Percentiles rank a stretch among this genome's conserved stretches.
Conservation (phyloP, 2,797 vertebrate species). For the Anabacerthia variegaticeps region DNA sequence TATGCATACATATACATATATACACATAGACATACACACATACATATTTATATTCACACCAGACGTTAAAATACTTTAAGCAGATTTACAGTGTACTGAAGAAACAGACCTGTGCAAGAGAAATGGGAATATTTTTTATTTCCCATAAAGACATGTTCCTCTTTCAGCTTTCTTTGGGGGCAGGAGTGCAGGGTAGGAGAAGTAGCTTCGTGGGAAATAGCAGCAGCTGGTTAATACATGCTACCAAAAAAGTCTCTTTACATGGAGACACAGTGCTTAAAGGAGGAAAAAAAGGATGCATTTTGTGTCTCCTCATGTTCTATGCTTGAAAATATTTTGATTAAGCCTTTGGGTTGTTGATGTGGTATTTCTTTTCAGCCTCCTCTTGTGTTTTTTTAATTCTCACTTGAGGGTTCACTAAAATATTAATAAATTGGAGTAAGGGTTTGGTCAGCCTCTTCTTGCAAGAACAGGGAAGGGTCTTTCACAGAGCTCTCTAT, state of each 20-base stretch:
- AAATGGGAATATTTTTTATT: not conserved
- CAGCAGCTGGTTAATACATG: not conserved
- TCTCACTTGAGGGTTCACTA: not conserved
- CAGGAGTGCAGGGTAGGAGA: accelerated
- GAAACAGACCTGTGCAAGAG: not conserved
- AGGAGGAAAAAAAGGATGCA: not conserved
- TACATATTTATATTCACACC: not conserved
- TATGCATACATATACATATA: too few species aligned
- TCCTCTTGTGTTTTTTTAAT: not conserved
- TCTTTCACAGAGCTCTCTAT: not conserved
- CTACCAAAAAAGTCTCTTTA: not conserved
- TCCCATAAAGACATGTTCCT: not conserved
- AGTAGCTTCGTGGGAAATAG: not conserved
- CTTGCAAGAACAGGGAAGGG: not conserved
- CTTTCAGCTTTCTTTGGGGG: not conserved
- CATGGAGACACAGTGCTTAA: not conserved
- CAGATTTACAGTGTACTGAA: not conserved
- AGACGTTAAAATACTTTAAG: not conserved
- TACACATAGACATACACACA: too few species aligned
- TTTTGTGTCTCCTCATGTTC: not conserved
- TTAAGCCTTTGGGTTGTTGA: not conserved
- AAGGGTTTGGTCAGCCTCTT: not conserved
- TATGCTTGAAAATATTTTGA: not conserved
- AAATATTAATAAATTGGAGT: not conserved
- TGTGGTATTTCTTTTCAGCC: not conserved